These are phyloP conservation scores for Anas platyrhynchos DNA, from an alignment of 2,113 vertebrate species.

Conservation along the genomic window DNA sequence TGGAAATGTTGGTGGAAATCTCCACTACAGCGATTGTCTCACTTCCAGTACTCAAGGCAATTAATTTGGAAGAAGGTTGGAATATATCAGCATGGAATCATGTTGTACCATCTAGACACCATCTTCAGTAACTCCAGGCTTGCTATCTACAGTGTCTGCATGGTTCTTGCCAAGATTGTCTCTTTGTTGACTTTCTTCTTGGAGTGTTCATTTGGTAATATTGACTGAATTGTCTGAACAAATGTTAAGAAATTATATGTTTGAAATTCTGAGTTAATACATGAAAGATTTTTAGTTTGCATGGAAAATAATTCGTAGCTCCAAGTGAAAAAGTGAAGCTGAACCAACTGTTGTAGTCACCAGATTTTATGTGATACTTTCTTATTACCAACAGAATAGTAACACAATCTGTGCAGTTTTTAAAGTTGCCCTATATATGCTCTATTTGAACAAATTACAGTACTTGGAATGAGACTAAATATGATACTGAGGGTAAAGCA, in stretches of 20 bases:
- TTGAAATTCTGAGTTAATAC: background rate
- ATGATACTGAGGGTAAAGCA: background rate
- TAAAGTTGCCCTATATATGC: background rate
- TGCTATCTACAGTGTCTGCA: background rate
- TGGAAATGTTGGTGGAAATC: background rate
- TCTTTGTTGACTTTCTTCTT: background rate
- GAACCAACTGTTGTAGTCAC: slow-evolving; percentile 22
- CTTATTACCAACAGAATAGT: slow-evolving; percentile 3
- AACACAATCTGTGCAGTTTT: slow-evolving; percentile 16
- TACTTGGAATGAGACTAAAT: background rate
- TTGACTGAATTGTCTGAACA: background rate
- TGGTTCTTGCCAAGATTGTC: background rate
- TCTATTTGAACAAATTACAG: background rate
- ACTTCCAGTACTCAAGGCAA: background rate
- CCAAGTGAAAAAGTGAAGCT: slow-evolving; percentile 2
- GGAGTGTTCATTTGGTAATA: background rate
- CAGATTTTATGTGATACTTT: slow-evolving; percentile 5
- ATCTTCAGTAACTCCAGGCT: background rate
- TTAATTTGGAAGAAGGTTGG: background rate
- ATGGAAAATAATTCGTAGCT: background rate
- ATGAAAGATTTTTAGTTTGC: background rate
- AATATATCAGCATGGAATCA: background rate
- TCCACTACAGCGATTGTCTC: background rate
- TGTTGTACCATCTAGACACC: background rate
- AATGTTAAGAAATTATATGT: background rate